Percentiles rank a stretch among this genome's conserved stretches.
phyloP scores from a whole-genome alignment of 1,140 invertebrate species.

The Ditylenchus dipsaci region DNA sequence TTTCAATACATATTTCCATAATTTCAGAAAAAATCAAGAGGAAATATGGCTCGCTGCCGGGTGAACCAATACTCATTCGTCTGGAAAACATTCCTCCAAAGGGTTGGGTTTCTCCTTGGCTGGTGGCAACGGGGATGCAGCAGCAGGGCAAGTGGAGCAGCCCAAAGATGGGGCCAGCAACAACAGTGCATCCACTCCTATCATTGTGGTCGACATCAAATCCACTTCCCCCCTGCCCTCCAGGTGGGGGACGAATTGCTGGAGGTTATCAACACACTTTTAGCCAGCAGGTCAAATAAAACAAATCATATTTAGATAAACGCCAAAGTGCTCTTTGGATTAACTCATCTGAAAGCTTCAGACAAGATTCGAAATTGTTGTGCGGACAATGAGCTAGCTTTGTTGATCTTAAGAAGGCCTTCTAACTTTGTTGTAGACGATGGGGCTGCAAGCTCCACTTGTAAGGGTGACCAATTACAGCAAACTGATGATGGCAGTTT shows the following conservation, averaged over 20 bases:
- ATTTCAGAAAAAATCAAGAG: conserved; percentile 78
- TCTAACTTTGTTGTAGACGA: neutral
- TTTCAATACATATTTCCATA: neutral
- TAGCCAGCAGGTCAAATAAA: neutral
- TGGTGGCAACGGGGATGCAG: conserved; percentile 65
- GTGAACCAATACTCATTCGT: conserved; percentile 67
- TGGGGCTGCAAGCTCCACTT: neutral
- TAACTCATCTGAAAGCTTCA: conserved; percentile 50
- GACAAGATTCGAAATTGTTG: conserved; percentile 53
- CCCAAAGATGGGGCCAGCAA: conserved; percentile 61
- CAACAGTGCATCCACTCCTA: conserved; percentile 62
- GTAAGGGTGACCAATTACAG: neutral
- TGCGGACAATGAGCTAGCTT: conserved; percentile 44
- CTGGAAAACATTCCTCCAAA: conserved; percentile 64
- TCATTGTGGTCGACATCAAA: conserved; percentile 89
- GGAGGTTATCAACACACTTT: conserved; percentile 67
- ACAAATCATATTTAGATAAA: conserved; percentile 47
- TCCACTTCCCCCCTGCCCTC: conserved; percentile 78
- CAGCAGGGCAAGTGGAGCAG: neutral
- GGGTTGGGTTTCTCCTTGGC: conserved; percentile 76
- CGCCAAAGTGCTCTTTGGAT: conserved; percentile 49
- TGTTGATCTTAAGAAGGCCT: conserved; percentile 42
- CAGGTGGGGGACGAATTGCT: conserved; percentile 89
- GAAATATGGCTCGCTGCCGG: conserved; percentile 77
- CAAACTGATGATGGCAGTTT: neutral